phyloP scores from a whole-genome alignment of 2,113 vertebrate genomes.

The Campylomormyrus numenius region DNA sequence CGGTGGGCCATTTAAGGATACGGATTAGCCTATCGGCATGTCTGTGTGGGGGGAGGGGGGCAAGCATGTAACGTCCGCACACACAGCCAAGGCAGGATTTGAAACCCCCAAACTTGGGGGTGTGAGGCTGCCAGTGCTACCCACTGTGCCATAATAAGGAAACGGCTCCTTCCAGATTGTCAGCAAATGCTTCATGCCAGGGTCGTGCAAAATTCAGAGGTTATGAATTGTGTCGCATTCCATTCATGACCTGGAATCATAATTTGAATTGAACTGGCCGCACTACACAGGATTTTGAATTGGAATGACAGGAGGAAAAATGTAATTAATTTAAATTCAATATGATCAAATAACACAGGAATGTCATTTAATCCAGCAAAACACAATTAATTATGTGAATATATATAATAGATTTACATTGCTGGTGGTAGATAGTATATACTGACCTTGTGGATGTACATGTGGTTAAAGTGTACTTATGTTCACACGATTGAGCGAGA shows the following conservation, averaged over 20 bases:
- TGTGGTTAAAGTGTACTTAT: not conserved
- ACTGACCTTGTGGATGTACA: not conserved
- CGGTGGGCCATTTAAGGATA: not conserved
- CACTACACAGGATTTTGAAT: not conserved
- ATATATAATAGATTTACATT: not conserved
- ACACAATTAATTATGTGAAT: not conserved
- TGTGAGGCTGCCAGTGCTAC: not conserved
- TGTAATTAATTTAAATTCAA: not conserved
- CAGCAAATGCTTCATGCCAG: not conserved
- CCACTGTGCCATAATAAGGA: not conserved
- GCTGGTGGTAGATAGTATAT: not conserved
- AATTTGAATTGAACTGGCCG: not conserved
- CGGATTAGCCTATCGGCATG: not conserved
- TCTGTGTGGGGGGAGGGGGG: not conserved
- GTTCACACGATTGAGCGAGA: not conserved
- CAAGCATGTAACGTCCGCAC: not conserved
- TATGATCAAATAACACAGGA: not conserved
- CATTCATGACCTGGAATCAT: not conserved
- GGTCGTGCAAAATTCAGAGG: not conserved
- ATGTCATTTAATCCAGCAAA: not conserved
- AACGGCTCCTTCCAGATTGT: not conserved
- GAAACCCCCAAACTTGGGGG: not conserved
- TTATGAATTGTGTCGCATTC: not conserved
- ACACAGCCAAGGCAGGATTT: not conserved
- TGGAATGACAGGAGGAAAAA: not conserved